phyloP scores from a whole-genome alignment of 2,888 invertebrate genomes.

The Rhamnusium bicolor region DNA sequence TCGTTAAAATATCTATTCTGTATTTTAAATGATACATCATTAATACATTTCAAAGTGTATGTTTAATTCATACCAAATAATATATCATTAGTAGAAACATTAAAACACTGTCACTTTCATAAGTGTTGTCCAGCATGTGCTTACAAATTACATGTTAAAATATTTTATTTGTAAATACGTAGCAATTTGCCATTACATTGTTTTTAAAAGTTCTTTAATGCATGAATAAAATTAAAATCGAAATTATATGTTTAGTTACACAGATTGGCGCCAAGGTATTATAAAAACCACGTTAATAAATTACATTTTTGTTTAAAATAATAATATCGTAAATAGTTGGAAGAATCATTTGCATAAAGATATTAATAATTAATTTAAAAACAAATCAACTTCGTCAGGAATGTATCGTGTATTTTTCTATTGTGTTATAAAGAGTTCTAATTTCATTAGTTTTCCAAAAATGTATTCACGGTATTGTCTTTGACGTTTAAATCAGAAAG shows the following conservation, averaged over 20 bases:
- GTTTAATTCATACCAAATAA: not conserved
- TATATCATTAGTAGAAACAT: not conserved
- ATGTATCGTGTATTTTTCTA: too few species aligned
- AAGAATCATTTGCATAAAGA: not conserved
- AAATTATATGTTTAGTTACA: constrained; percentile 15
- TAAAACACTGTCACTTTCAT: constrained; percentile 3
- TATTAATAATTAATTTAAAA: constrained; percentile 8
- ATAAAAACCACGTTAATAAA: not conserved
- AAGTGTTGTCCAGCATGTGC: not conserved
- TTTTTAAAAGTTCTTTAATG: constrained; percentile 20
- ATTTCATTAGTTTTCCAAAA: too few species aligned
- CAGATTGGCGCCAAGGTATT: constrained; percentile 8
- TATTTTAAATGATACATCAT: not conserved
- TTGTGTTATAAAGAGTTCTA: too few species aligned
- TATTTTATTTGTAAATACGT: constrained; percentile 2
- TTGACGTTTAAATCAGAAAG: too few species aligned
- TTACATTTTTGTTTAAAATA: not conserved
- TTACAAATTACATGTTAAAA: not conserved
- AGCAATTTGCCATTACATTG: constrained; percentile 15
- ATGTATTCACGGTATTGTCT: too few species aligned
- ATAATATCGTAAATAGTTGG: not conserved
- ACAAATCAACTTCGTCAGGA: too few species aligned
- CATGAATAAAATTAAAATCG: constrained; percentile 21
- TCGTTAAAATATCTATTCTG: too few species aligned
- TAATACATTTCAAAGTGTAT: not conserved